These are phyloP conservation scores for Boulengerochromis microlepis DNA, from an alignment of 2,113 vertebrate species.

Conservation along the genomic window DNA sequence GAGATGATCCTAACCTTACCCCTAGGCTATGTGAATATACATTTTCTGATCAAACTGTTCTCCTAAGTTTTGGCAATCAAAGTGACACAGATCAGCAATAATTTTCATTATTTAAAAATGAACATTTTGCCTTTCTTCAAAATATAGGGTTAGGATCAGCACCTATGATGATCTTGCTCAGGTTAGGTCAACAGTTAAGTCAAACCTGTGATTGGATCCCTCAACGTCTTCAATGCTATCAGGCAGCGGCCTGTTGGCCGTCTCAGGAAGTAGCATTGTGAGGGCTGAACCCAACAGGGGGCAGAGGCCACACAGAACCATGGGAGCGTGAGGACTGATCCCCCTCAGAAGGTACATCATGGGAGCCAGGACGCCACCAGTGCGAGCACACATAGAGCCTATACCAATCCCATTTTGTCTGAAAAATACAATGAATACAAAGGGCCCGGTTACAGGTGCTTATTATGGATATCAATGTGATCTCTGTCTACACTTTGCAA, in stretches of 20 bases:
- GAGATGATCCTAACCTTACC: background rate
- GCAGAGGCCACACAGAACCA: constrained; percentile 64
- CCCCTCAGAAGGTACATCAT: constrained; percentile 51
- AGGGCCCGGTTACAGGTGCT: background rate
- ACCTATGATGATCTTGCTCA: background rate
- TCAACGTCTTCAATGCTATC: constrained; percentile 64
- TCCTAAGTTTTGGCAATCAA: background rate
- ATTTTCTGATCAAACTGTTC: background rate
- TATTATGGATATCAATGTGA: background rate
- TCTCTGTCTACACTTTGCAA: background rate
- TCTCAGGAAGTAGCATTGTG: constrained; percentile 65
- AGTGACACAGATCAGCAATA: background rate
- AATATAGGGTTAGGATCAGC: background rate
- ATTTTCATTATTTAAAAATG: background rate
- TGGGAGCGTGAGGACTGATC: constrained; percentile 47
- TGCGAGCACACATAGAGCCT: constrained; percentile 64
- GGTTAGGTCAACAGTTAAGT: background rate
- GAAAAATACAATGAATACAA: background rate
- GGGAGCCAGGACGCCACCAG: constrained; percentile 59
- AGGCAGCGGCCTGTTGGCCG: constrained; percentile 52
- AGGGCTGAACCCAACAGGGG: constrained; percentile 59
- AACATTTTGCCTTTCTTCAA: background rate
- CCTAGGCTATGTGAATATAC: background rate
- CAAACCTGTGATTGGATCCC: constrained; percentile 24
- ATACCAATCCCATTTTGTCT: constrained; percentile 71